Conservation (phyloP, 2,113 vertebrate species). For the Thalassoma bifasciatum region DNA sequence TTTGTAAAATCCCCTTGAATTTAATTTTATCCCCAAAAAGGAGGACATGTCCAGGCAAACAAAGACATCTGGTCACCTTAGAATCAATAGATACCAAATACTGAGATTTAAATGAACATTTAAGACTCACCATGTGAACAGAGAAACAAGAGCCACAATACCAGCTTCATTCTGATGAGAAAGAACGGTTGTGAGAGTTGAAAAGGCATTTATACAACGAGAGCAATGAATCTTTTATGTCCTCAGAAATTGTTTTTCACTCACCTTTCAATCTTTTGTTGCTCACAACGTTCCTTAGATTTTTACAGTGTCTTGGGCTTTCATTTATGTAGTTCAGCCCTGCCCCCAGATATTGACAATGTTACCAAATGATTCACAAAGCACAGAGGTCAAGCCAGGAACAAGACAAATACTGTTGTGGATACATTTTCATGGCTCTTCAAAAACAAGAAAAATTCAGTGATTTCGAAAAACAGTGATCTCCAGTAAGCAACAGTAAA, state of each 20-base stretch:
- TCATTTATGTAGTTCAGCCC: slow-evolving; percentile 2
- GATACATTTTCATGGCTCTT: neutral
- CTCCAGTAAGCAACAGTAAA: neutral
- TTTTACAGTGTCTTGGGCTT: neutral
- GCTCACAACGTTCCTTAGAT: neutral
- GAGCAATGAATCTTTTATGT: too few relatives aligned
- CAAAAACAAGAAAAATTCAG: neutral
- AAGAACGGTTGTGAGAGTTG: too few relatives aligned
- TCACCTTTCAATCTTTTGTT: slow-evolving; percentile 23
- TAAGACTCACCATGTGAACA: slow-evolving; percentile 28
- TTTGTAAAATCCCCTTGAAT: too few relatives aligned
- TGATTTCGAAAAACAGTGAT: neutral
- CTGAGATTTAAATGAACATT: neutral
- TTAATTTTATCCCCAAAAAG: too few relatives aligned
- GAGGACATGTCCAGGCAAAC: too few relatives aligned
- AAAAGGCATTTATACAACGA: too few relatives aligned
- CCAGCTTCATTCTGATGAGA: slow-evolving; percentile 14
- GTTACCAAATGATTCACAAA: neutral
- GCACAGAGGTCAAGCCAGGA: neutral
- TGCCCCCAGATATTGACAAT: neutral
- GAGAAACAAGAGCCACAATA: slow-evolving; percentile 26
- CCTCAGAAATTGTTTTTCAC: too few relatives aligned
- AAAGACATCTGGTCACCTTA: too few relatives aligned
- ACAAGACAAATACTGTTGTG: neutral
- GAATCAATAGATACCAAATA: neutral